These are phyloP conservation scores for Tylochromis polylepis DNA, from an alignment of 2,113 vertebrate species.

Conservation along the genomic window DNA sequence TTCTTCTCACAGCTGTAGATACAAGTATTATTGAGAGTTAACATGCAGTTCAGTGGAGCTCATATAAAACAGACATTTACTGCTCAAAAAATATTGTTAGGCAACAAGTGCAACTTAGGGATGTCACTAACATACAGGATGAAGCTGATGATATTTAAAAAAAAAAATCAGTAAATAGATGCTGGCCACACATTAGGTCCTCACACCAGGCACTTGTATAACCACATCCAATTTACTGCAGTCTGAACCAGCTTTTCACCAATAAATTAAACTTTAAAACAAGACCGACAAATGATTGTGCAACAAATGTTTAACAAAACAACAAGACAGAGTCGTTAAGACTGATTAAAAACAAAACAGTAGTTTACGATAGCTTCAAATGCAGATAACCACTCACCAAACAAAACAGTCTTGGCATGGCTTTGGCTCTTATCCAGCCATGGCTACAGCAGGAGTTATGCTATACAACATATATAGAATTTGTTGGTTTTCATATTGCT, in stretches of 20 bases:
- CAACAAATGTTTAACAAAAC: background rate
- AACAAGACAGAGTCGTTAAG: background rate
- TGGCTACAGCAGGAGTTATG: background rate
- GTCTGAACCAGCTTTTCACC: conserved; percentile 19
- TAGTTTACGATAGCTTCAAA: background rate
- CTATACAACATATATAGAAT: conserved; percentile 30
- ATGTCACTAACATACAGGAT: conserved; percentile 3
- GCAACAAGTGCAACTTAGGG: conserved; percentile 9
- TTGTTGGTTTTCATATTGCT: background rate
- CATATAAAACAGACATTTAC: background rate
- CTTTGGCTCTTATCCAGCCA: background rate
- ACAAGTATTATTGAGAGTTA: background rate
- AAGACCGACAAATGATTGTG: conserved; percentile 28
- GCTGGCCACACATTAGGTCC: conserved; percentile 21
- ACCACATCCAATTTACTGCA: conserved; percentile 47
- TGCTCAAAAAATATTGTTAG: background rate
- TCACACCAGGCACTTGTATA: conserved; percentile 66
- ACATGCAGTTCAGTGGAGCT: conserved; percentile 25
- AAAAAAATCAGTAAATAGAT: conserved; percentile 18
- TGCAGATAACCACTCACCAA: background rate
- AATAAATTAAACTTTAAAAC: conserved; percentile 49
- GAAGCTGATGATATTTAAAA: background rate
- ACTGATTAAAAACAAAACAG: background rate
- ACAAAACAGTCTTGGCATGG: background rate
- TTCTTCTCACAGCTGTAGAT: background rate